Conservation (phyloP, 1,140 invertebrate species). For the Danaus plexippus region DNA sequence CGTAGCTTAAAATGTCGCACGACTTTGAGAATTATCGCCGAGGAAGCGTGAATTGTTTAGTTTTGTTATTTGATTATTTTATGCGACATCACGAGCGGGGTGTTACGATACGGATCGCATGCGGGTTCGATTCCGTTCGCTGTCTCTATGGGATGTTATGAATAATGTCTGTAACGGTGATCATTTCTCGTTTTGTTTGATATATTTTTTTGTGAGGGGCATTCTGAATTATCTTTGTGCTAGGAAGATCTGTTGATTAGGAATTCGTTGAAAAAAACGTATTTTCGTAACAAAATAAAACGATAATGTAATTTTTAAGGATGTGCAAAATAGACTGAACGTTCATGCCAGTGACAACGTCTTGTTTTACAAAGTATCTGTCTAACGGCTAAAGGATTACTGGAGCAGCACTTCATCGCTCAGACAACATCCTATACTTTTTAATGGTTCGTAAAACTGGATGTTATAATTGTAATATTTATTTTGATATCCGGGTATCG, state of each 20-base stretch:
- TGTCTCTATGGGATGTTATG: slow-evolving; percentile 24
- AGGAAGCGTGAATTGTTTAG: slow-evolving; percentile 20
- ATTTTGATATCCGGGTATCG: slow-evolving; percentile 17
- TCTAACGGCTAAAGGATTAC: too few species aligned
- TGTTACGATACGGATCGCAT: slow-evolving; percentile 51
- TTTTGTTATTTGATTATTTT: slow-evolving; percentile 29
- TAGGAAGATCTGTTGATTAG: too few species aligned
- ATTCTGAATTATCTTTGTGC: too few species aligned
- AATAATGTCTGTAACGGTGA: slow-evolving; percentile 34
- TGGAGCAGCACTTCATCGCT: too few species aligned
- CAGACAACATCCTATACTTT: too few species aligned
- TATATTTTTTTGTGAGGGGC: too few species aligned
- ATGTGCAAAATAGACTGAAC: too few species aligned
- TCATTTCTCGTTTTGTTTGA: slow-evolving; percentile 12
- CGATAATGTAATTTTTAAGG: too few species aligned
- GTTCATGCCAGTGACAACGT: too few species aligned
- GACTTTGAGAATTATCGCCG: slow-evolving; percentile 27
- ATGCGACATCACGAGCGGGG: slow-evolving; percentile 51
- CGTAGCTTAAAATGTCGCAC: slow-evolving; percentile 17
- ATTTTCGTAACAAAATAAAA: too few species aligned
- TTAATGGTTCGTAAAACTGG: not conserved
- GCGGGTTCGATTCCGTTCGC: slow-evolving; percentile 49
- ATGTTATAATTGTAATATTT: slow-evolving; percentile 8
- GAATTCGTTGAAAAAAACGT: too few species aligned
- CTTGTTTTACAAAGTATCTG: too few species aligned